Conservation (phyloP, 1,140 invertebrate genomes). For the Trichoplusia ni region DNA sequence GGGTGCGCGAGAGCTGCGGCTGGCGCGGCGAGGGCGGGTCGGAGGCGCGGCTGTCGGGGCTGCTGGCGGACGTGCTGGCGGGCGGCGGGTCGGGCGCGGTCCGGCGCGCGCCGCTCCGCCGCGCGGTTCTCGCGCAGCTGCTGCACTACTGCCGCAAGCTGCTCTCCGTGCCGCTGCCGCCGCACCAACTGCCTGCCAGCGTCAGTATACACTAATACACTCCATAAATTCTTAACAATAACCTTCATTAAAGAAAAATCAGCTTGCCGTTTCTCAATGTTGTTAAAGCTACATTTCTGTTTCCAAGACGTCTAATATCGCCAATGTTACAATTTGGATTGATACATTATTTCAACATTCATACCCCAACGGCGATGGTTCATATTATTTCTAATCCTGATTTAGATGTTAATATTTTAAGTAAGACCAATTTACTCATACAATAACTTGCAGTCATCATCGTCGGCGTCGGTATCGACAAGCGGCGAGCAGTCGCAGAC, state of each 20-base stretch:
- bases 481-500: slow-evolving; percentile 84
- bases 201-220: background rate
- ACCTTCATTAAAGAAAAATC: too few species aligned
- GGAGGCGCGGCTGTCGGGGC: slow-evolving; percentile 64
- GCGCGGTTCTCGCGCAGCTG: slow-evolving; percentile 72
- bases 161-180: slow-evolving; percentile 85
- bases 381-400: too few species aligned
- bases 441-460: slow-evolving; percentile 17
- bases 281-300: too few species aligned
- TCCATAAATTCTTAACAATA: background rate
- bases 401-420: too few species aligned
- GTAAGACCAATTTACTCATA: too few species aligned
- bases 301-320: too few species aligned
- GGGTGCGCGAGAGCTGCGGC: slow-evolving; percentile 60
- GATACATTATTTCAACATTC: too few species aligned
- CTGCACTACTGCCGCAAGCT: slow-evolving; percentile 81
- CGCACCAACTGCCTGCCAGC: background rate
- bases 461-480: background rate
- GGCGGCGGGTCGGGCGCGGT: slow-evolving; percentile 44
- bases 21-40: slow-evolving; percentile 50
- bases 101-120: slow-evolving; percentile 64
- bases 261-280: too few species aligned
- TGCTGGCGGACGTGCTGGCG: slow-evolving; percentile 68
- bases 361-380: too few species aligned
- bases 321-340: too few species aligned